Evolutionary conservation across 2,888 invertebrate species (phyloP).

Genomic region (Folsomia candida): DNA sequence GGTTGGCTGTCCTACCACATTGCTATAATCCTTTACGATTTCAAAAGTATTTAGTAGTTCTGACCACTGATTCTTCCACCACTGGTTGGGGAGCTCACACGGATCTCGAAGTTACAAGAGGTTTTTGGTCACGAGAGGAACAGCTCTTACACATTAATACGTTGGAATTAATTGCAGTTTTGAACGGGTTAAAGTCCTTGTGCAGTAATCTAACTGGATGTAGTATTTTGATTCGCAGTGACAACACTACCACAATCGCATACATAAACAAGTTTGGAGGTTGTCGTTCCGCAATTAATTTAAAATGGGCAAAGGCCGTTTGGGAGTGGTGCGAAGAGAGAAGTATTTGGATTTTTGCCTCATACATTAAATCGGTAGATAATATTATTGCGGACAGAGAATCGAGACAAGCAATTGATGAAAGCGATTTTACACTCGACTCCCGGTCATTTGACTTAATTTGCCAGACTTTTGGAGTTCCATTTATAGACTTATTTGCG

Average conservation of each 20-base stretch:
- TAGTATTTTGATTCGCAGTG: too few species aligned
- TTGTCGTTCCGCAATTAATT: background rate
- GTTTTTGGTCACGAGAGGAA: too few species aligned
- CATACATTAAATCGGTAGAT: slow-evolving; percentile 6
- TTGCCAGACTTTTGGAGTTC: background rate
- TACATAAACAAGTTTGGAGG: slow-evolving; percentile 33
- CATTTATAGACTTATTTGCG: slow-evolving; percentile 20
- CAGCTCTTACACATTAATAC: slow-evolving; percentile 15
- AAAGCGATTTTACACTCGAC: slow-evolving; percentile 12
- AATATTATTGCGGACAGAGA: slow-evolving; percentile 18
- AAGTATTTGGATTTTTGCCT: too few species aligned
- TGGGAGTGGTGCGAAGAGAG: slow-evolving; percentile 20
- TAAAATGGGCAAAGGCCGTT: slow-evolving; percentile 8
- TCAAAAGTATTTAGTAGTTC: too few species aligned
- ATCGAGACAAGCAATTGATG: slow-evolving; percentile 1
- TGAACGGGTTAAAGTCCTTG: slow-evolving; percentile 12
- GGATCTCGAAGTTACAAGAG: slow-evolving; percentile 20
- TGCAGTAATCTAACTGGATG: too few species aligned
- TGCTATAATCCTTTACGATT: too few species aligned
- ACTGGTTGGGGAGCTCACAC: slow-evolving; percentile 19
- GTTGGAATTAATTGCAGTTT: slow-evolving; percentile 20
- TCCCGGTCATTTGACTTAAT: background rate
- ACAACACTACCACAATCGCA: slow-evolving; percentile 26
- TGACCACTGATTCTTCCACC: too few species aligned
- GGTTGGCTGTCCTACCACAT: too few species aligned